Conservation (phyloP, 2,888 invertebrate species). For the Acrobasis consociella region DNA sequence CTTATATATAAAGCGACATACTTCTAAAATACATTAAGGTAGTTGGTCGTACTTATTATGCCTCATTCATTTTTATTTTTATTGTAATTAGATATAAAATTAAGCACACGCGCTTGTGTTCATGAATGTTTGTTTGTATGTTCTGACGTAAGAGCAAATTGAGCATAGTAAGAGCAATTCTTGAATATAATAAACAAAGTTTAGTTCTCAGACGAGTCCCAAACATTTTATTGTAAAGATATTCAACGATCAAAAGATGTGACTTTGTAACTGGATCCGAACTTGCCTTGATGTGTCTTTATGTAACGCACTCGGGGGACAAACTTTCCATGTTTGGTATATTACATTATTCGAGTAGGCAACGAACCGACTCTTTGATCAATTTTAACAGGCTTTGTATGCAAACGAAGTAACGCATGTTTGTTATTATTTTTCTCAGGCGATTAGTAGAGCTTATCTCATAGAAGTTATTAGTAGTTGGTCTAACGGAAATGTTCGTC, state of each 20-base stretch:
- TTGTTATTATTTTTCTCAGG: too few species aligned
- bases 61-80: too few species aligned
- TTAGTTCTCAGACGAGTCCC: neutral
- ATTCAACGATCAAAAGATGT: neutral
- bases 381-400: neutral
- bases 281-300: neutral
- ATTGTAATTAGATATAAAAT: too few species aligned
- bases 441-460: too few species aligned
- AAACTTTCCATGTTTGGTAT: slow-evolving; percentile 11
- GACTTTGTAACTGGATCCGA: slow-evolving; percentile 7
- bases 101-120: too few species aligned
- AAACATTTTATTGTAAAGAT: slow-evolving; percentile 2
- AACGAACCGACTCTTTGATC: slow-evolving; percentile 2
- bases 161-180: neutral
- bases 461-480: too few species aligned
- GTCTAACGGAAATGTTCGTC: too few species aligned
- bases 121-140: too few species aligned
- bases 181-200: neutral
- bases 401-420: neutral
- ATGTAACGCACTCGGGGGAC: slow-evolving; percentile 2
- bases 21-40: too few species aligned
- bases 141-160: too few species aligned
- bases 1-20: too few species aligned
- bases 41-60: too few species aligned
- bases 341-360: slow-evolving; percentile 1